phyloP scores from a whole-genome alignment of 2,113 vertebrate genomes.

The Anoura caudifer region DNA sequence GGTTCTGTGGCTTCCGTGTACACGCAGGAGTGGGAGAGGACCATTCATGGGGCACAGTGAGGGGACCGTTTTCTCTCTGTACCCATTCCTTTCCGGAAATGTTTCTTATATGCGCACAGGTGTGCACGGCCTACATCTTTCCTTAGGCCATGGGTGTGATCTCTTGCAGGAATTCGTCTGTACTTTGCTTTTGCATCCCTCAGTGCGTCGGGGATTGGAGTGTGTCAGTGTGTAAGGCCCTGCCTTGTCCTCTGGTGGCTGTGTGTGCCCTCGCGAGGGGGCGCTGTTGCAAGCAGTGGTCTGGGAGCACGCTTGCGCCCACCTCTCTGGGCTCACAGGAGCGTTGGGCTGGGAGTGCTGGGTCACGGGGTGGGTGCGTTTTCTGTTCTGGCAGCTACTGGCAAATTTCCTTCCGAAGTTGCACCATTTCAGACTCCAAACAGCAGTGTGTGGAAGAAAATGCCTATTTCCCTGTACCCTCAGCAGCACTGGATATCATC shows the following conservation, averaged over 20 bases:
- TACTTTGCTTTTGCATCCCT: neutral
- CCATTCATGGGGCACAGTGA: neutral
- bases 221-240: rapidly evolving
- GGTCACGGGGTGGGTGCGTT: neutral
- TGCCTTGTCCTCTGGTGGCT: neutral
- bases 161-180: rapidly evolving
- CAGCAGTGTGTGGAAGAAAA: neutral
- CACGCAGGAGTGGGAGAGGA: neutral
- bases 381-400: neutral
- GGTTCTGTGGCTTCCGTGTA: neutral
- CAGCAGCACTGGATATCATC: too few relatives aligned
- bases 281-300: rapidly evolving
- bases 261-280: neutral
- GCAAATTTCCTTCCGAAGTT: neutral
- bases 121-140: neutral
- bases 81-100: neutral
- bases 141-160: neutral
- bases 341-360: neutral
- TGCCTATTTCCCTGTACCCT: neutral
- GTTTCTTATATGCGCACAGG: rapidly evolving
- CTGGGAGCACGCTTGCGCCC: neutral
- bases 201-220: neutral
- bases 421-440: neutral
- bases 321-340: neutral
- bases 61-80: too few relatives aligned